Evolutionary conservation across 2,113 vertebrate species (phyloP), one percentile per base, ranked within the genome.

Genomic region (Pampusana beccarii): DNA sequence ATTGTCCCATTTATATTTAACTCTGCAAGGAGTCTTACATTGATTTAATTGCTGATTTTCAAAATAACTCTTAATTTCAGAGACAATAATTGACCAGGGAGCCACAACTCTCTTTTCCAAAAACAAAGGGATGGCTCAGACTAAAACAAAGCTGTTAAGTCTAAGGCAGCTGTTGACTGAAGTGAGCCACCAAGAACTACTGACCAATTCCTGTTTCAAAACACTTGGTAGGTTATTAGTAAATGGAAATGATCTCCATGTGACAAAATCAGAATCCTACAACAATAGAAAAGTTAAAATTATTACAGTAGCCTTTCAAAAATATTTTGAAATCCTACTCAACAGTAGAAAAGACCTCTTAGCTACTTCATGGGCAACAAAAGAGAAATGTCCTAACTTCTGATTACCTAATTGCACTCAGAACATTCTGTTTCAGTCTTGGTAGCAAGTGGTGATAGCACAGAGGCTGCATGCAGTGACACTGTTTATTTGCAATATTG

Each of bases 351-450:
- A 84, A 92, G 26, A 88, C 28, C 33, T 51, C 70, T 84, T 64
- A 86, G 83, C 72, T 91, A 86, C 34, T 93, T 92, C 44, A 78
- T n/a, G 53, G 64, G 57, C 54, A 16, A 85, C 38, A 75, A 71
- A 83, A 95, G 61, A 33, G 38, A 84, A 67, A 87, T 72, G 95
- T 86, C 61, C 69, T 92, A 84, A 93, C 50, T 91, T 89, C 53
- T 84, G 77, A 89, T 87, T 95, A 93, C 86, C 60, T 95, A 94
- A 92, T 11, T 71, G 83, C 92, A 67, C 69, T 91, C 38, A n/a
- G 96, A 95, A 95, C 73, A 91, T 85, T 95, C 74, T 92, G 93
- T 95, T 92, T 87, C 73, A 34, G 20, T 86, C 33, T 44, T 51
- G 17, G 60, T 87, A 92, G 65, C 69, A 79, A 81, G 48, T 20